A percentile compares a stretch with the other conserved stretches of the same genome.
These are phyloP conservation scores for Amitus sp. DNA, from an alignment of 2,888 invertebrate species.

Conservation along the genomic window DNA sequence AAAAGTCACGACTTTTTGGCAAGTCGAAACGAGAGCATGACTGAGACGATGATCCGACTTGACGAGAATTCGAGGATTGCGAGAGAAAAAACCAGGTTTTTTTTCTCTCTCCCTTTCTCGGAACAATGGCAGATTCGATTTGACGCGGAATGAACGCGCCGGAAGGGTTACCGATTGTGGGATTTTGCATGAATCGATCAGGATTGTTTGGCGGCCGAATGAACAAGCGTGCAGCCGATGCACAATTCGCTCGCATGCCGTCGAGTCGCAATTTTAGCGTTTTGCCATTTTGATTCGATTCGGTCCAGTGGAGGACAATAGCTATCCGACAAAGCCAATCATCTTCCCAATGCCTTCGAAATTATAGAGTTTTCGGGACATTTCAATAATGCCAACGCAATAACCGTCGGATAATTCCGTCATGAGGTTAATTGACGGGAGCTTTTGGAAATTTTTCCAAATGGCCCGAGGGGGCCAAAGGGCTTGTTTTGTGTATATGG, in stretches of 20 bases:
- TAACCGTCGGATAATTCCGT: no score
- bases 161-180: constrained; percentile 54
- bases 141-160: constrained; percentile 47
- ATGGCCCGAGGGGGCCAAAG: no score
- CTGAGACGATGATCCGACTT: constrained; percentile 18
- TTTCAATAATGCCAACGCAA: constrained; percentile 25
- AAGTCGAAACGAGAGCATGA: constrained; percentile 12
- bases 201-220: constrained; percentile 59
- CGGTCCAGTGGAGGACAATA: constrained; percentile 61
- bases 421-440: no score
- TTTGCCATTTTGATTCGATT: constrained; percentile 62
- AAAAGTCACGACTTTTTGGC: constrained; percentile 24
- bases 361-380: constrained; percentile 34
- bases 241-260: constrained; percentile 55
- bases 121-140: constrained; percentile 58
- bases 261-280: constrained; percentile 58
- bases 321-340: constrained; percentile 57
- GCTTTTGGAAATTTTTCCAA: no score
- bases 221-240: constrained; percentile 55
- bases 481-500: constrained; percentile 14
- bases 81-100: constrained; percentile 42
- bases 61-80: constrained; percentile 4
- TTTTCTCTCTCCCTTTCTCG: constrained; percentile 10
- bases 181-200: constrained; percentile 64
- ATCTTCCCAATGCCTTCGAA: constrained; percentile 47